Evolutionary conservation across 2,113 vertebrate species (phyloP).

Genomic region (Myxocyprinus asiaticus): DNA sequence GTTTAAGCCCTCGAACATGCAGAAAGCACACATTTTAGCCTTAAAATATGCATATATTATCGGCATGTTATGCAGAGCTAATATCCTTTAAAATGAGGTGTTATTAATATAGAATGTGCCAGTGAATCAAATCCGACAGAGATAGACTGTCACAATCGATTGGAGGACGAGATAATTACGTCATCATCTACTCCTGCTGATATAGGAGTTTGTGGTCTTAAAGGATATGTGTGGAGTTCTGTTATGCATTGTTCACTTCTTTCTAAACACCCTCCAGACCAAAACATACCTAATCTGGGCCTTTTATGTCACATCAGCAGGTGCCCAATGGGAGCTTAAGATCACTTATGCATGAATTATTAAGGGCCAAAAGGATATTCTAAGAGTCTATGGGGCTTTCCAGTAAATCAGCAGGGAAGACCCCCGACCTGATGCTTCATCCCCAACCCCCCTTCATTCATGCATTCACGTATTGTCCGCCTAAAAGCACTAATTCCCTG

Average conservation of each 20-base stretch:
- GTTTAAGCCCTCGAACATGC: too few species aligned
- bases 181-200: constrained; percentile 26
- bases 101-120: background rate
- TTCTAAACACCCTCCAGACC: constrained; percentile 3
- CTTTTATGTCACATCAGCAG: constrained; percentile 12
- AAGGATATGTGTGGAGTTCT: background rate
- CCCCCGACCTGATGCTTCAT: constrained; percentile 28
- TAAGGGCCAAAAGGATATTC: constrained; percentile 4
- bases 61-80: too few species aligned
- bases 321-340: background rate
- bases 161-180: constrained; percentile 17
- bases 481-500: constrained; percentile 17
- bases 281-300: constrained; percentile 17
- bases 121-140: constrained; percentile 13
- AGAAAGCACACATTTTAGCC: too few species aligned
- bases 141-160: background rate
- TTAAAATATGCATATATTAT: too few species aligned
- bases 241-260: too few species aligned
- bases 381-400: constrained; percentile 2
- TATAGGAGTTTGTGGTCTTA: background rate
- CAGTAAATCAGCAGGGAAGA: constrained; percentile 24
- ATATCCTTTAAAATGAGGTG: background rate
- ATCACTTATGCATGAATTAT: constrained; percentile 21
- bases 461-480: constrained; percentile 25
- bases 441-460: constrained; percentile 9